Conservation (phyloP, 2,888 invertebrate species). For the Operophtera brumata region DNA sequence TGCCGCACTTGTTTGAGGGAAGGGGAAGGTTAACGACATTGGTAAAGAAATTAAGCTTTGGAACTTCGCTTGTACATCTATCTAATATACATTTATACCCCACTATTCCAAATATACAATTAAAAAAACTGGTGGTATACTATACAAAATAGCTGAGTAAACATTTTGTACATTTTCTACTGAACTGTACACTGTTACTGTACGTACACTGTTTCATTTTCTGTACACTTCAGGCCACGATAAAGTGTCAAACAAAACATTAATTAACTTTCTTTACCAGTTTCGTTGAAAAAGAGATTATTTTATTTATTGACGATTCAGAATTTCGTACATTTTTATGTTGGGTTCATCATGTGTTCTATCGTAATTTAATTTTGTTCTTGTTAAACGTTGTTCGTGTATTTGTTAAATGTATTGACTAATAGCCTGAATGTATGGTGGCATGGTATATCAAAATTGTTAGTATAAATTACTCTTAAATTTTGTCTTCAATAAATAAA, state of each 20-base stretch:
- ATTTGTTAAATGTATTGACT: constrained; percentile 62
- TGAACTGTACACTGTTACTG: too few species aligned
- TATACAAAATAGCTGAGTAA: too few species aligned
- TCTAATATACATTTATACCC: not conserved
- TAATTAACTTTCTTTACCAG: constrained; percentile 49
- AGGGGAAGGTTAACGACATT: constrained; percentile 42
- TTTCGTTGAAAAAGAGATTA: constrained; percentile 65
- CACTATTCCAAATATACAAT: too few species aligned
- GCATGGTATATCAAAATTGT: constrained; percentile 56
- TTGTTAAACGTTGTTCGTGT: constrained; percentile 61
- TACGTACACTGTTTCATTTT: too few species aligned
- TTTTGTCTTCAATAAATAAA: constrained; percentile 59
- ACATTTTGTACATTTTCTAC: too few species aligned
- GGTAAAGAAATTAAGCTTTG: constrained; percentile 36
- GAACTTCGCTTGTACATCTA: not conserved
- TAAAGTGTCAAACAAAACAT: not conserved
- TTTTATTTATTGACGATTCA: constrained; percentile 65
- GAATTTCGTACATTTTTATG: constrained; percentile 31
- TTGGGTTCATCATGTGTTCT: constrained; percentile 35
- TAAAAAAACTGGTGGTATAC: too few species aligned
- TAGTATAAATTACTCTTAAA: constrained; percentile 25
- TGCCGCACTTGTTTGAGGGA: constrained; percentile 39
- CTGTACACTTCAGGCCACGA: constrained; percentile 11
- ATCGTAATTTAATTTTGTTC: constrained; percentile 27
- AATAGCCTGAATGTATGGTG: constrained; percentile 68